Percentiles rank a stretch among this genome's conserved stretches.
phyloP scores from a whole-genome alignment of 2,113 vertebrate species.

The Hiodon tergisus region DNA sequence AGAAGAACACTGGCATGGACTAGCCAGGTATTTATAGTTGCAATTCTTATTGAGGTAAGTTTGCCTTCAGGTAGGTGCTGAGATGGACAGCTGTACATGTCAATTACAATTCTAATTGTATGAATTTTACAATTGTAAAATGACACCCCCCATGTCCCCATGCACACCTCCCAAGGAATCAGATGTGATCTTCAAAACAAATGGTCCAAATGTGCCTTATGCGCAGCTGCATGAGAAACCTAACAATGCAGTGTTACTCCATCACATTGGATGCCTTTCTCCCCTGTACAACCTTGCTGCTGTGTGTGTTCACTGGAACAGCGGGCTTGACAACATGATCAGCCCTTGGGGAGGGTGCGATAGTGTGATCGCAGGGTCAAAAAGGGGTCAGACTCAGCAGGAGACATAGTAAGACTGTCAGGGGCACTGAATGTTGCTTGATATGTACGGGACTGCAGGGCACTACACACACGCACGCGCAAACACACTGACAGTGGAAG shows the following conservation, averaged over 20 bases:
- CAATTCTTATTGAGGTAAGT: no score
- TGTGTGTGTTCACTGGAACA: neutral
- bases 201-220: no score
- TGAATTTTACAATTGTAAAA: no score
- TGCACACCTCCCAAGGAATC: no score
- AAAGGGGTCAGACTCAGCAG: neutral
- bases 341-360: neutral
- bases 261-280: slow-evolving; percentile 1
- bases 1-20: no score
- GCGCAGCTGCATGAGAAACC: neutral
- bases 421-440: neutral
- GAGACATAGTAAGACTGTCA: neutral
- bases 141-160: no score
- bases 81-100: no score
- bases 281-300: neutral
- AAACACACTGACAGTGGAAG: neutral
- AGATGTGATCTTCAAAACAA: no score
- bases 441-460: neutral
- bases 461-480: slow-evolving; percentile 3
- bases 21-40: no score
- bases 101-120: no score
- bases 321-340: neutral
- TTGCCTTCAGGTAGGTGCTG: no score
- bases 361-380: neutral
- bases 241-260: neutral